These are phyloP conservation scores for Limnothrissa miodon DNA, from an alignment of 2,113 vertebrate species.

Conservation along the genomic window DNA sequence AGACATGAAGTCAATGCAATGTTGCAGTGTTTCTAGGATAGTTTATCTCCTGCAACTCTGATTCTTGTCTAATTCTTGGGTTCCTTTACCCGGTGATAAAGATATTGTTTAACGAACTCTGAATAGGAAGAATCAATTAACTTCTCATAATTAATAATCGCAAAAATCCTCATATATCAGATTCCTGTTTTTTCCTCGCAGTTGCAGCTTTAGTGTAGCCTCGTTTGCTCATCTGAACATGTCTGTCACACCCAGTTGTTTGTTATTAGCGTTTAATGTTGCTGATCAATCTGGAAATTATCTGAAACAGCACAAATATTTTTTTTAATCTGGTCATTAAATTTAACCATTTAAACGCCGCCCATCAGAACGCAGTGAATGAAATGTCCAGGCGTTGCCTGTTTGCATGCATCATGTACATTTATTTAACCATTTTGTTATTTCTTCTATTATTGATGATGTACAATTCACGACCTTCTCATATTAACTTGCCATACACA, in stretches of 20 bases:
- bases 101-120: not conserved
- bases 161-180: not conserved
- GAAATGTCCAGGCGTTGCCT: not conserved
- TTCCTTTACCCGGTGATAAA: not conserved
- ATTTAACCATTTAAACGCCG: not conserved
- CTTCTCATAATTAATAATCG: not conserved
- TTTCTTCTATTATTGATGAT: not conserved
- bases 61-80: not conserved
- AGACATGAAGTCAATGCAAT: not conserved
- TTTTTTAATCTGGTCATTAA: not conserved
- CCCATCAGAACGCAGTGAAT: not conserved
- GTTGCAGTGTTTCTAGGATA: not conserved
- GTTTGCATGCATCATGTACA: not conserved
- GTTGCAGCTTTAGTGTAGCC: not conserved
- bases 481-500: not conserved
- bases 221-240: not conserved
- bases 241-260: slow-evolving; percentile 8
- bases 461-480: slow-evolving; percentile 4
- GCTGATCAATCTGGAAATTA: not conserved
- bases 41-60: not conserved
- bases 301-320: not conserved
- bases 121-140: not conserved
- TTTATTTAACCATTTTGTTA: not conserved
- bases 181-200: not conserved
- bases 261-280: not conserved